phyloP scores from a whole-genome alignment of 1,140 invertebrate genomes.

The Apis florea region DNA sequence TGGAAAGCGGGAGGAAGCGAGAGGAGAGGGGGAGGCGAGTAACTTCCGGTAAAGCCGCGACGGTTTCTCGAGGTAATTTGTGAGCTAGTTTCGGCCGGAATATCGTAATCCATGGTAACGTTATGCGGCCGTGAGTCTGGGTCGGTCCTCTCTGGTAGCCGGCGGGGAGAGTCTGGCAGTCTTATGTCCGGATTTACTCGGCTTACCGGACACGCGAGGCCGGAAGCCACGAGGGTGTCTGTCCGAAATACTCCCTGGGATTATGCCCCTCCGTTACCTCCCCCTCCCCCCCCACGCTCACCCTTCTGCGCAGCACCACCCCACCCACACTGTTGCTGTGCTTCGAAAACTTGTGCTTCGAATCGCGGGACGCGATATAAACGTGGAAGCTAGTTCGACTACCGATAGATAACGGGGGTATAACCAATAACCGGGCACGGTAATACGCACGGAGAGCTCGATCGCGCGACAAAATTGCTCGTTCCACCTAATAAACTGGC shows the following conservation, averaged over 20 bases:
- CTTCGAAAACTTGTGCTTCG: conserved; percentile 57
- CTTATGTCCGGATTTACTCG: conserved; percentile 75
- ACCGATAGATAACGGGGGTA: conserved; percentile 30
- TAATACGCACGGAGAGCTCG: conserved; percentile 8
- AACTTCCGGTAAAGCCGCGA: conserved; percentile 73
- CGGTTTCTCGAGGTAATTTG: conserved; percentile 77
- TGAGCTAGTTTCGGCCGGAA: conserved; percentile 71
- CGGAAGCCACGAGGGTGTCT: conserved; percentile 68
- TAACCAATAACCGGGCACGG: neutral
- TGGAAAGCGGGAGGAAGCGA: conserved; percentile 38
- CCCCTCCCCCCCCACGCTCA: too few species aligned
- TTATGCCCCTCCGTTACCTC: conserved; percentile 45
- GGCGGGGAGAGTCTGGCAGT: conserved; percentile 61
- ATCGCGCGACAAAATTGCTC: conserved; percentile 39
- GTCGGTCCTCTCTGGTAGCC: conserved; percentile 42
- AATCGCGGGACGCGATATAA: conserved; percentile 20
- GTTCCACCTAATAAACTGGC: conserved; percentile 6
- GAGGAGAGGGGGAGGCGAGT: conserved; percentile 49
- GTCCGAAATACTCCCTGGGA: conserved; percentile 64
- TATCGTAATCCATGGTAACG: conserved; percentile 75
- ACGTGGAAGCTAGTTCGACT: conserved; percentile 6
- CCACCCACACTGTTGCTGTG: conserved; percentile 17
- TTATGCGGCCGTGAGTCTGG: conserved; percentile 66
- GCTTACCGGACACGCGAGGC: conserved; percentile 70
- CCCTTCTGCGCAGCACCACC: too few species aligned